These are phyloP conservation scores for Oscheius sp. DNA, from an alignment of 2,888 invertebrate genomes.

Conservation along the genomic window DNA sequence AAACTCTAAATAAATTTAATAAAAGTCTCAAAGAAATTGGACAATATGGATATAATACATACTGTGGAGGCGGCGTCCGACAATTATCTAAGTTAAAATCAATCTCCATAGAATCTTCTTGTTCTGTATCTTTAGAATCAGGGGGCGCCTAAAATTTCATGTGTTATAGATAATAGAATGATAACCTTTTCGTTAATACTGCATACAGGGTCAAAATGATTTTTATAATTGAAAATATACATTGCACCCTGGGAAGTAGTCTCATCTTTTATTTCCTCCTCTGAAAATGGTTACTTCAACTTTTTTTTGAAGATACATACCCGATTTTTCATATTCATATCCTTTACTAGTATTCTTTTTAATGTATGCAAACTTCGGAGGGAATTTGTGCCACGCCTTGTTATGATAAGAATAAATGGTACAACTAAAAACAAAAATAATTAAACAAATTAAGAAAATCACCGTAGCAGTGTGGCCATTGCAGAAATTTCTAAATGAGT, in stretches of 20 bases:
- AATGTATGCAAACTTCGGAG: background rate
- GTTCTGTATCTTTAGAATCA: background rate
- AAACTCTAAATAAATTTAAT: background rate
- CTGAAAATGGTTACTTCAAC: background rate
- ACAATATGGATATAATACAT: background rate
- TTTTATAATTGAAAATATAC: background rate
- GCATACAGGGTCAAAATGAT: background rate
- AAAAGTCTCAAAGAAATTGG: too few relatives aligned
- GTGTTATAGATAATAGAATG: background rate
- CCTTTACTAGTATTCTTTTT: background rate
- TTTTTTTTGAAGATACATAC: background rate
- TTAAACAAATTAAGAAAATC: background rate
- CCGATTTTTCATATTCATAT: background rate
- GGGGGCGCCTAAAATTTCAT: background rate
- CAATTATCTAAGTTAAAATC: background rate
- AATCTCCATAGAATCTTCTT: background rate
- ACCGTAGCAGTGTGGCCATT: conserved; percentile 25
- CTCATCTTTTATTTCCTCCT: background rate
- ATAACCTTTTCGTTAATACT: background rate
- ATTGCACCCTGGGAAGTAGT: background rate
- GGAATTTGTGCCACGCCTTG: background rate
- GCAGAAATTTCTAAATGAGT: conserved; percentile 26
- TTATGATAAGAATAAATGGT: background rate
- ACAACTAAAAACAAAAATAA: background rate
- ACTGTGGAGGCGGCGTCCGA: background rate